These are phyloP conservation scores for Pseudochirops cupreus DNA, from an alignment of 2,797 vertebrate genomes.

Conservation along the genomic window DNA sequence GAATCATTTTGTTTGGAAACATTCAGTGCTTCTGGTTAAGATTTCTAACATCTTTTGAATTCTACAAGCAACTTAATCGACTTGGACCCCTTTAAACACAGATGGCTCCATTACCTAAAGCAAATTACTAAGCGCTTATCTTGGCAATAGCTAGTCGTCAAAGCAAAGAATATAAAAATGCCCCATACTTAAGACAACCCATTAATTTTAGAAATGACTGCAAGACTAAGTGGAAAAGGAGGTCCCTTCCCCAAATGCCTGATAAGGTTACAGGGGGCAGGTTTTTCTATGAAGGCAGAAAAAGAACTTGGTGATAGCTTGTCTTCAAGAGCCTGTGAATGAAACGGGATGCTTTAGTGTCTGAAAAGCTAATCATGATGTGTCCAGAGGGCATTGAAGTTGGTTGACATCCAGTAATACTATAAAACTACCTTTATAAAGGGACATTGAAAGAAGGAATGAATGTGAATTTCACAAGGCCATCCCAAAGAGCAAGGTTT, in stretches of 20 bases:
- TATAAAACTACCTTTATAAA: neutral
- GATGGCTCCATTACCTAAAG: constrained; percentile 1
- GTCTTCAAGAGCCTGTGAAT: neutral
- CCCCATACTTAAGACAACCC: neutral
- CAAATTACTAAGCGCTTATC: neutral
- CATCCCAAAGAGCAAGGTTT: neutral
- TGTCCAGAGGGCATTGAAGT: neutral
- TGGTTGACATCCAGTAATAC: neutral
- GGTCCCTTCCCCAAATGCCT: neutral
- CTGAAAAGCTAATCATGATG: neutral
- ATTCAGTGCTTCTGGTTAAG: neutral
- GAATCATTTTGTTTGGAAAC: neutral
- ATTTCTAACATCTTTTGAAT: neutral
- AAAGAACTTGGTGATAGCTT: neutral
- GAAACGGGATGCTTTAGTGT: neutral
- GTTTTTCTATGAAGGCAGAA: neutral
- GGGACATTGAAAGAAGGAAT: neutral
- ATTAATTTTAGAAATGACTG: neutral
- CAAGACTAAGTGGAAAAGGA: neutral
- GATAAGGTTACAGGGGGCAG: neutral
- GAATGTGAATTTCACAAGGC: neutral
- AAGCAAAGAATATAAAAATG: neutral
- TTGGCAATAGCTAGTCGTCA: constrained; percentile 10
- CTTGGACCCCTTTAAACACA: neutral
- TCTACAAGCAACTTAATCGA: neutral